These are phyloP conservation scores for Syrphus vitripennis DNA, from an alignment of 2,888 invertebrate species.

Conservation along the genomic window DNA sequence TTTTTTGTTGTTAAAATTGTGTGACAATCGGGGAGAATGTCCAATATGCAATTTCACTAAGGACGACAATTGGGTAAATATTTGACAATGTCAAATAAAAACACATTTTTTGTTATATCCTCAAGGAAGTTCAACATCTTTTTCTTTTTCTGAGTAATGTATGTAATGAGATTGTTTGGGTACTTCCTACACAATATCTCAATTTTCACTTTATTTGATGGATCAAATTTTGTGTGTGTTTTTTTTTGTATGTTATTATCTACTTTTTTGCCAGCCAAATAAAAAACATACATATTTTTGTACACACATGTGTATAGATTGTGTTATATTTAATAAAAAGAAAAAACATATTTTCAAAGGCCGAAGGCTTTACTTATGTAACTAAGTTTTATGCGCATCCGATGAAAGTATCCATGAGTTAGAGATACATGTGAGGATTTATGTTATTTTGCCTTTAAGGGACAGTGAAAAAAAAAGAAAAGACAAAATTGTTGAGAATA, in stretches of 20 bases:
- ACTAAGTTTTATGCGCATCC: neutral
- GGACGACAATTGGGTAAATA: slow-evolving; percentile 65
- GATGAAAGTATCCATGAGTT: no score
- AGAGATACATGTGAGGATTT: no score
- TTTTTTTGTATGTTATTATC: neutral
- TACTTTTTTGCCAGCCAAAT: neutral
- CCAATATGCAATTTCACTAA: slow-evolving; percentile 60
- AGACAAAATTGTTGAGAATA: no score
- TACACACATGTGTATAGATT: neutral
- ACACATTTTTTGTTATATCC: neutral
- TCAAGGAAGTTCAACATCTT: neutral
- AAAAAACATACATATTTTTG: neutral
- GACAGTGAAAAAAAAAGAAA: no score
- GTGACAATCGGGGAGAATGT: slow-evolving; percentile 40
- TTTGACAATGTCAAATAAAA: slow-evolving; percentile 63
- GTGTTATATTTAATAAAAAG: neutral
- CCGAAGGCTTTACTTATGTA: neutral
- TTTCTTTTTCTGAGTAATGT: neutral
- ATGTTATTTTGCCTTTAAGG: no score
- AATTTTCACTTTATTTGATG: slow-evolving; percentile 14
- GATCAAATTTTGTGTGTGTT: slow-evolving; percentile 5
- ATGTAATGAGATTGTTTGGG: neutral
- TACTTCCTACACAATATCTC: slow-evolving; percentile 12
- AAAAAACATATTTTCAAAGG: neutral
- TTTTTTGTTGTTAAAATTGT: slow-evolving; percentile 30